Base-by-base conservation (phyloP, 2,113 vertebrate species). In the Aplodontia rufa region DNA sequence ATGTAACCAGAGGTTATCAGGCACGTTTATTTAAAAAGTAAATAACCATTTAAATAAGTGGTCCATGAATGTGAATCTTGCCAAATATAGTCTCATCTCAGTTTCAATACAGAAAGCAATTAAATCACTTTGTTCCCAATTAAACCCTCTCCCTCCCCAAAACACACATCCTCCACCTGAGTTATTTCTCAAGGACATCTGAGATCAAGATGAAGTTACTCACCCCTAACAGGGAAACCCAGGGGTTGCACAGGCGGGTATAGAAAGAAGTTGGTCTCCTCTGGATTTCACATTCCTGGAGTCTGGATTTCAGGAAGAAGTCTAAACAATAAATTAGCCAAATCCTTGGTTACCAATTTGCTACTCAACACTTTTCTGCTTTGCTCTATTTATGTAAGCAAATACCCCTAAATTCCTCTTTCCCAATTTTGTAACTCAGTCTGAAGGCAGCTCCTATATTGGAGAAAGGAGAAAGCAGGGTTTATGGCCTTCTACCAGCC, bases 221-320 rank as follows among this genome's bases (percentile, higher is more conserved):
- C 98, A 99, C 99, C 97, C 99, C 99, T 66, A 98, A 90, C 75
- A 99, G 98, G 64, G 99, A 99, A 75, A 99, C 93, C 99, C 99
- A 99, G 96, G 98, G 99, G 97, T 99, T 99, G 97, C 99, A 99
- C 80, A 99, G 97, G 80, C 47, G 98, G 69, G 98, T 98, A 81
- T 99, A 99, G 96, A 98, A 96, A 14, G 98, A 98, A 91, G 98
- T 80, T 66, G 98, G 96, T 94, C 98, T 98, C 86, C 98, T 98
- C 94, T 98, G 98, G 94, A 99, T 98, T 98, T 98, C 99, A 94
- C 98, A 93, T 94, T 97, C 99, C 92, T 97, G 98, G 69, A 98
- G 98, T 85, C 98, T 99, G 45, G 98, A 92, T 95, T 99, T 99
- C 83, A 84, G 62, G 83, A 96, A 97, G 40, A 90, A 93, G 97